A percentile compares a stretch with the other conserved stretches of the same genome.
Conservation (phyloP, 2,797 vertebrate genomes). For the Salmo trutta region DNA sequence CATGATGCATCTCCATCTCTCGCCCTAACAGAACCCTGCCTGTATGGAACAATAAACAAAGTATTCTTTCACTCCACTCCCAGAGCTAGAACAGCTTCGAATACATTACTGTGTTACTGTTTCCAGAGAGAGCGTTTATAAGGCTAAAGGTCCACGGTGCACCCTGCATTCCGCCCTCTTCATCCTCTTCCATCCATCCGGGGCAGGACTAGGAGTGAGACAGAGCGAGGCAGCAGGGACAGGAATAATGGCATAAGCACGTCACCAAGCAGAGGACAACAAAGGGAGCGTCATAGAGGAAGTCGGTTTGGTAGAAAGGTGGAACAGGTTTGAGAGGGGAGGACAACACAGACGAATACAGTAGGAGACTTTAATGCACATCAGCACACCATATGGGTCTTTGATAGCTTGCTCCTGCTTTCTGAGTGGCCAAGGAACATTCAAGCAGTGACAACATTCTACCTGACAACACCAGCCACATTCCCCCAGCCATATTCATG, state of each 20-base stretch:
- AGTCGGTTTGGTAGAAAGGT: constrained; percentile 58
- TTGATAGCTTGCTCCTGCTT: neutral
- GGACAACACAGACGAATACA: neutral
- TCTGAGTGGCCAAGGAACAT: too few relatives aligned
- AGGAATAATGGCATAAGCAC: constrained; percentile 45
- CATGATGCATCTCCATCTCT: constrained; percentile 68
- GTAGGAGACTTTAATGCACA: neutral
- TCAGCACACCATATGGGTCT: neutral
- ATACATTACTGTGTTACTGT: constrained; percentile 16
- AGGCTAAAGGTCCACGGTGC: constrained; percentile 17
- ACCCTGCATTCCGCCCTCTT: neutral
- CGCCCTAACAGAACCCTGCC: constrained; percentile 60
- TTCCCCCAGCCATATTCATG: neutral
- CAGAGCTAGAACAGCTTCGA: constrained; percentile 33
- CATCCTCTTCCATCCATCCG: constrained; percentile 5
- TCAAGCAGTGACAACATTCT: neutral
- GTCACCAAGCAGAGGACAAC: constrained; percentile 52
- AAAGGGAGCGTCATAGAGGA: constrained; percentile 52
- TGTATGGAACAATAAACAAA: constrained; percentile 73
- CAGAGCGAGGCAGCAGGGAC: too few relatives aligned
- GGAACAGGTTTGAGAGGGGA: constrained; percentile 24
- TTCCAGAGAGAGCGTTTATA: constrained; percentile 16
- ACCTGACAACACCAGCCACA: neutral
- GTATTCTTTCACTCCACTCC: constrained; percentile 61
- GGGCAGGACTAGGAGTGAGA: neutral